Conservation (phyloP, 1,140 invertebrate species). For the Cydia amplana region DNA sequence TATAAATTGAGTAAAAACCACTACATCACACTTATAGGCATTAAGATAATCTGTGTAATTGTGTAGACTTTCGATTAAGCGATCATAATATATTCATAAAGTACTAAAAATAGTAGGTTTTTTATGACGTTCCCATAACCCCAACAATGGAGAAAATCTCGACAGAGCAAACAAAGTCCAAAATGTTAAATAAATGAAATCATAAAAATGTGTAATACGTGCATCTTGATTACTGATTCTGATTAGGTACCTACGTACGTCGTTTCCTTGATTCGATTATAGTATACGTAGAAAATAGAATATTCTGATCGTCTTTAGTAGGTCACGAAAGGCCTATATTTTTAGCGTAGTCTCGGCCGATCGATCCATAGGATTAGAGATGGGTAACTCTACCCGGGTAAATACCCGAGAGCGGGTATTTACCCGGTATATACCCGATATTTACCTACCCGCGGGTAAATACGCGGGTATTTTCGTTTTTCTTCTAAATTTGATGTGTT, state of each 20-base stretch:
- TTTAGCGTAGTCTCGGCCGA: slow-evolving; percentile 52
- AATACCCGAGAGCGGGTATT: too few relatives aligned
- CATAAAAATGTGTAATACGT: neutral
- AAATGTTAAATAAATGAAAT: neutral
- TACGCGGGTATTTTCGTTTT: too few relatives aligned
- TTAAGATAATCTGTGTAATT: neutral
- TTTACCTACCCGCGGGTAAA: too few relatives aligned
- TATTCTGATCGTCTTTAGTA: slow-evolving; percentile 50
- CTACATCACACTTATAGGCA: neutral
- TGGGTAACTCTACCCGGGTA: too few relatives aligned
- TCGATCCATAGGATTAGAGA: slow-evolving; percentile 62
- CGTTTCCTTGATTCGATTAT: neutral
- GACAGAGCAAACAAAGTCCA: neutral
- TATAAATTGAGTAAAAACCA: slow-evolving; percentile 18
- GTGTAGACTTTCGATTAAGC: neutral
- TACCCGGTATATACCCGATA: too few relatives aligned
- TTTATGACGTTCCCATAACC: neutral
- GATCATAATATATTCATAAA: neutral
- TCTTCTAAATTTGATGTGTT: too few relatives aligned
- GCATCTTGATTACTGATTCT: neutral
- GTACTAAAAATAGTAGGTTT: neutral
- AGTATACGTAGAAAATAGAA: slow-evolving; percentile 43
- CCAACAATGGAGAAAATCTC: neutral
- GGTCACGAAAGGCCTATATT: slow-evolving; percentile 56
- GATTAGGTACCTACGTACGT: neutral